Base-by-base conservation (phyloP, 2,113 vertebrate species). In the Solenodon paradoxus region DNA sequence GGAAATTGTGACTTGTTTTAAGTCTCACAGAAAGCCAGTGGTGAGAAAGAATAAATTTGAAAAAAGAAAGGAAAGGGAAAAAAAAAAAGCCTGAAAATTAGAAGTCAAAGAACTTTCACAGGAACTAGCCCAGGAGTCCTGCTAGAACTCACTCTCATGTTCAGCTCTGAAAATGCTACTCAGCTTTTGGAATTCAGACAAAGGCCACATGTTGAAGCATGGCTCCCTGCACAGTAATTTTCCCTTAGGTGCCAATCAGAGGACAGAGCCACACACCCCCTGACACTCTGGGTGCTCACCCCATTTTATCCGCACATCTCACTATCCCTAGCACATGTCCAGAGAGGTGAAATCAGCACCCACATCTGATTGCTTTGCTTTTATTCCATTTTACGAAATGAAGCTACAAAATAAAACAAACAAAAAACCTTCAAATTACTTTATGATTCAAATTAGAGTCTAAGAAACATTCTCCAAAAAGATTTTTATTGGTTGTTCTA, bases 311-410 rank as follows among this genome's bases (percentile, higher is more conserved):
- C 15, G 68, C 72, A n/a, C 5, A 26, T 10, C 16, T 66, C 40
- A 69, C 42, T 78, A 22, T 71, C n/a, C 7, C 71, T 7, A 22
- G 30, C 66, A 64, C n/a, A 15, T 4, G 2, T 88, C 16, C 69
- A 71, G 16, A 38, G 40, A 28, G 19, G 4, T 35, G 71, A 88
- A 92, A 51, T 64, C 40, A 79, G 28, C 28, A 55, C 15, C 19
- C 32, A 45, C 9, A 2, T 24, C n/a, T 55, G 30, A 47, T 38
- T 45, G n/a, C 66, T 66, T 66, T 61, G 75, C 51, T 77, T n/a
- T 80, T 35, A 11, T 66, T 22, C 90, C 85, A 51, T 97, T 97
- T 94, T 88, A 88, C 77, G 96, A 96, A 97, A 57, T 81, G 9
- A 89, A 61, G 16, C 5, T 38, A 45, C 9, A 12, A 12, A 24